A percentile compares a stretch with the other conserved stretches of the same genome.
Evolutionary conservation across 2,113 vertebrate species (phyloP).

Genomic region (Urocynchramus pylzowi): DNA sequence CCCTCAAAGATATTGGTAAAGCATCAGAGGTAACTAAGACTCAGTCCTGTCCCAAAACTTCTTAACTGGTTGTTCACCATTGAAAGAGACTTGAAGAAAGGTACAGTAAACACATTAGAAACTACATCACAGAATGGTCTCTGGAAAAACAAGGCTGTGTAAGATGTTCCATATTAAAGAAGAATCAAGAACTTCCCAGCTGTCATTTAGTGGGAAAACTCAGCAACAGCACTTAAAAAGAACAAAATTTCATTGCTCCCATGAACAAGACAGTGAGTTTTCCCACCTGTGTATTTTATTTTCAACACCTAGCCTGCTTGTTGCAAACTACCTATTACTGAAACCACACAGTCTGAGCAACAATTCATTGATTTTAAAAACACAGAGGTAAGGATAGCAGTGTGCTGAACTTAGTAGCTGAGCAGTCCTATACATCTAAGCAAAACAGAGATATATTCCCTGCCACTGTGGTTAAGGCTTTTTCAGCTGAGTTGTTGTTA

Average conservation of each 20-base stretch:
- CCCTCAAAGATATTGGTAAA: neutral
- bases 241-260: neutral
- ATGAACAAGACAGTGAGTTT: neutral
- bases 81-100: neutral
- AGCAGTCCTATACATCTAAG: neutral
- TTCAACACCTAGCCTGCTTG: neutral
- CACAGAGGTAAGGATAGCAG: neutral
- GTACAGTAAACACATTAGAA: neutral
- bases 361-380: neutral
- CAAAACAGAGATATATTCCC: neutral
- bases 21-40: neutral
- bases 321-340: neutral
- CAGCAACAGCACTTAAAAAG: neutral
- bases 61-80: neutral
- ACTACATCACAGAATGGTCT: neutral
- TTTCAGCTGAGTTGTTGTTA: slow-evolving; percentile 48
- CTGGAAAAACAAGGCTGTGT: neutral
- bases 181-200: neutral
- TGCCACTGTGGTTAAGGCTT: slow-evolving; percentile 35
- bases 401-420: neutral
- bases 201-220: neutral
- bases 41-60: neutral
- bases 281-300: neutral
- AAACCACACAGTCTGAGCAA: neutral
- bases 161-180: neutral